These are phyloP conservation scores for Drosophila melanocephala DNA, from an alignment of 2,888 invertebrate genomes.

Conservation along the genomic window DNA sequence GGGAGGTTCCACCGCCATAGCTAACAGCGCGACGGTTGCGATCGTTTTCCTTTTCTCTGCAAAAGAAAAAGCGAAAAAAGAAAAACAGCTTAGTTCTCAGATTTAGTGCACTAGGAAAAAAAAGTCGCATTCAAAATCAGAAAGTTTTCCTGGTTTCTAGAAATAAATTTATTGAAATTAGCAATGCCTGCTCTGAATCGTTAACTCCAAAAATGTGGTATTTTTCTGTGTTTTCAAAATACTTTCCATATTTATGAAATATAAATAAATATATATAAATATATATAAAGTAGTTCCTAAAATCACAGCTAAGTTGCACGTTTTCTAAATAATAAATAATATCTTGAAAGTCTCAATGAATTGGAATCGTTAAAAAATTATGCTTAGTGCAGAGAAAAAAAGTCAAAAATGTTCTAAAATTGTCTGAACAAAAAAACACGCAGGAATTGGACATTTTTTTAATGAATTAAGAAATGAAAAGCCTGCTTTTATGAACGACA, in stretches of 20 bases:
- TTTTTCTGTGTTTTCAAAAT: background rate
- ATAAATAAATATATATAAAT: background rate
- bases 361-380: no score
- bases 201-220: background rate
- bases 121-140: background rate
- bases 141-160: background rate
- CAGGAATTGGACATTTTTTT: no score
- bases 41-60: conserved; percentile 84
- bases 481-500: background rate
- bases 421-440: no score
- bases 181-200: background rate
- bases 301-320: background rate
- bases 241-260: background rate
- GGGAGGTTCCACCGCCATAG: conserved; percentile 77
- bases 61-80: conserved; percentile 47
- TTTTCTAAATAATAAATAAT: background rate
- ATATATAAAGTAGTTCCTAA: background rate
- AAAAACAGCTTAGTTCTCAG: background rate
- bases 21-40: conserved; percentile 84
- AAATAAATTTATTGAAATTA: background rate
- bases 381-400: no score
- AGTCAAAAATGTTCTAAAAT: background rate
- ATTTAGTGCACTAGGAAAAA: background rate
- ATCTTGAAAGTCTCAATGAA: no score
- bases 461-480: background rate